Evolutionary conservation across 2,888 invertebrate species (phyloP), one percentile per base, ranked within the genome.

Genomic region (Thymelicus sylvestris): DNA sequence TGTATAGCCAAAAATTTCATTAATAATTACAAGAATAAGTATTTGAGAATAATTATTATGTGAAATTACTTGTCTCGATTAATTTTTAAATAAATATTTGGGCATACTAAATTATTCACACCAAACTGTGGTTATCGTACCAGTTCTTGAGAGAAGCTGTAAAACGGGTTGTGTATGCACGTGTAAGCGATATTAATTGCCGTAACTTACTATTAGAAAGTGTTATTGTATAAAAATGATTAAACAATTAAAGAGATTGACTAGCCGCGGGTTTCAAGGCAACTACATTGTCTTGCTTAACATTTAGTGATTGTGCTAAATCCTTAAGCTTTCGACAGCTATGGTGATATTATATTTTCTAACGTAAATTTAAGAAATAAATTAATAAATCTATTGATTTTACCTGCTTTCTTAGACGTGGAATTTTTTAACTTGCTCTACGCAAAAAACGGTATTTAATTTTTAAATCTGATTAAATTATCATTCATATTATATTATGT

Each of bases 161-260:
- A 68, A 57, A 68, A 68, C 38, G 63, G 62, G 62, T 55, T 47
- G 5, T 24, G 47, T 52, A 57, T 64, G 57, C 62, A 59, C 71
- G 41, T 71, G 65, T 70, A n/a, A 57, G 47, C 55, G 71, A 70
- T 73, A 74, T 60, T 41, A 73, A 61, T 70, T 71, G 62, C 73
- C 71, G 65, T 72, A 64, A 71, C 68, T 69, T 66, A 74, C 73
- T 73, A 72, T 74, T 76, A 75, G 75, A 77, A 74, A 76, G 74
- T 74, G 72, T 67, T 72, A 70, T 74, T 70, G 66, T 72, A 68
- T 57, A 44, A 67, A 63, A 68, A 68, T 39, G 6, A 44, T 52
- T 60, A 60, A 65, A 65, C 64, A 59, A 65, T 65, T 65, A 65
- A 65, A 65, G 50, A 52, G 65, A 70, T 70, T 50, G 70, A 60